Evolutionary conservation across 1,140 invertebrate genomes (phyloP), one percentile per base, ranked within the genome.

Genomic region (Monomorium pharaonis): DNA sequence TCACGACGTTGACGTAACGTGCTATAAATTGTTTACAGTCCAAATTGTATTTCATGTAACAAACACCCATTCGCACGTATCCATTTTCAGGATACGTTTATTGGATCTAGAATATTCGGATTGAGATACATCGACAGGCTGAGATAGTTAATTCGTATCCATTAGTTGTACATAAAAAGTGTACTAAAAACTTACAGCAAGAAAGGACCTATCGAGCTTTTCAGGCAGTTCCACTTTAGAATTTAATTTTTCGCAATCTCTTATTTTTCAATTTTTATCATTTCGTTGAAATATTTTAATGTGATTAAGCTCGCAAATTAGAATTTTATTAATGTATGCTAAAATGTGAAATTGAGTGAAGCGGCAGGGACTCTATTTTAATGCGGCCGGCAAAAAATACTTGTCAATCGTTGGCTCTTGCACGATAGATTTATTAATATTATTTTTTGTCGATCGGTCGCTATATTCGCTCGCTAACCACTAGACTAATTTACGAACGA

Each of bases 401-500:
- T 24, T 21, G 21, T 80, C 51, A 30, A 44, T 81, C 12, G 37
- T 14, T 54, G 7, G 0, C 47, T 51, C 33, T 14, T 10, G 21
- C 21, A 10, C 12, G n/a, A 42, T 56, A 27, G 37, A 81, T 72
- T 81, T 81, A 81, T 70, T 70, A 81, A 81, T 72, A 56, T 30
- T 56, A 30, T 70, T 58, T 72, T 42, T 81, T 30, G 24, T 72
- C 24, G 18, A 7, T 21, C 16, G 2, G 58, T 3, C 4, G 24
- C 14, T 51, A 37, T 77, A 7, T 21, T 77, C 37, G 33, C 72
- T 63, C 44, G n/a, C 44, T 77, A 75, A 30, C 44, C 16, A 60
- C 62, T 37, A 37, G 54, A 85, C 27, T 85, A 77, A 77, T 87
- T 87, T 65, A 85, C 62, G 70, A 37, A 42, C 7, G 21, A 12